These are phyloP conservation scores for Gopherus flavomarginatus DNA, from an alignment of 2,113 vertebrate genomes.

Conservation along the genomic window DNA sequence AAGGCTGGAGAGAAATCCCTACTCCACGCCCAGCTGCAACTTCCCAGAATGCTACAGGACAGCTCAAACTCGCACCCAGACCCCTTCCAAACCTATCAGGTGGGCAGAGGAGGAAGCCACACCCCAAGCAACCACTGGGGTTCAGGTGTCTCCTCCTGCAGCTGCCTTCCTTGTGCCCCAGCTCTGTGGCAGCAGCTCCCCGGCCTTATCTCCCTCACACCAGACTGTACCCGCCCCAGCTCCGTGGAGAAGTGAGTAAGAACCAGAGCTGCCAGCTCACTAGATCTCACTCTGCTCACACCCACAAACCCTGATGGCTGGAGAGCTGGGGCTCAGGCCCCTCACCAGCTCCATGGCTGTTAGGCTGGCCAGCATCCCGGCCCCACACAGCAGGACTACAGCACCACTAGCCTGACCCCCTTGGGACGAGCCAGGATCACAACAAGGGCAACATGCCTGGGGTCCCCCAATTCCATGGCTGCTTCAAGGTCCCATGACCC, in stretches of 20 bases:
- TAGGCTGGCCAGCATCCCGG: neutral
- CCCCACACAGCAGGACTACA: neutral
- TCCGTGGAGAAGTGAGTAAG: slow-evolving; percentile 26
- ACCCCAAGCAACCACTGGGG: accelerated
- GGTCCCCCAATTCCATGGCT: neutral
- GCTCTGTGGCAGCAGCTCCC: neutral
- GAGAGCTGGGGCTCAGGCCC: neutral
- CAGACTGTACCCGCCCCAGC: neutral
- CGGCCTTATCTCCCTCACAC: slow-evolving; percentile 10
- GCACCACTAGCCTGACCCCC: no score
- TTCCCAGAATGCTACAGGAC: neutral
- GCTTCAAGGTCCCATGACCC: neutral
- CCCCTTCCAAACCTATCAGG: neutral
- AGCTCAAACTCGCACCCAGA: neutral
- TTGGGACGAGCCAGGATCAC: neutral
- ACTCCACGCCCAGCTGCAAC: neutral
- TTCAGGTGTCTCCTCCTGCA: accelerated
- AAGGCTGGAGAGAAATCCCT: neutral
- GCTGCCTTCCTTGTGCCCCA: neutral
- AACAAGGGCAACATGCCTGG: neutral
- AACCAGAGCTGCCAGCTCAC: neutral
- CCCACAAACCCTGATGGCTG: neutral
- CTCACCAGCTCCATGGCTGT: neutral
- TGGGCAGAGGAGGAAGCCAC: neutral
- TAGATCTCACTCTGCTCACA: neutral